Evolutionary conservation across 2,888 invertebrate genomes (phyloP).

Genomic region (Selenia dentaria): DNA sequence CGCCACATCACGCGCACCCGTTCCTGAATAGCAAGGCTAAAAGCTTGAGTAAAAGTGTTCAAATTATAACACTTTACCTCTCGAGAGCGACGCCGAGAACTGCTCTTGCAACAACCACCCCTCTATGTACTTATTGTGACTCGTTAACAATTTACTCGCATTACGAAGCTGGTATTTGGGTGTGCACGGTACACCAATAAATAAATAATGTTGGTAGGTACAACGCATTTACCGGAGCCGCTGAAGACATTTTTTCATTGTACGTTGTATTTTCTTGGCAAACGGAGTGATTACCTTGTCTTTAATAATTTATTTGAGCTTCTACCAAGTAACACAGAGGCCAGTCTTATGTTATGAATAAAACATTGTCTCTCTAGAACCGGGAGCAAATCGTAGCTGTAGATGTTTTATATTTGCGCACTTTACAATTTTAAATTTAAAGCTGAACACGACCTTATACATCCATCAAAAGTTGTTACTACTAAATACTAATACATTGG

Average conservation of each 20-base stretch:
- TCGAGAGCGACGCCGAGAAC: conserved; percentile 30
- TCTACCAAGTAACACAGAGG: conserved; percentile 71
- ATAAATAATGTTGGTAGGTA: conserved; percentile 54
- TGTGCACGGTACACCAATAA: conserved; percentile 41
- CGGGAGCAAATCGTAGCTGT: conserved; percentile 54
- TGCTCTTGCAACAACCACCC: conserved; percentile 33
- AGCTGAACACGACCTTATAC: too few relatives aligned
- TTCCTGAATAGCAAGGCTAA: too few relatives aligned
- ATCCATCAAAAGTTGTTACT: too few relatives aligned
- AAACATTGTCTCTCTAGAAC: conserved; percentile 65
- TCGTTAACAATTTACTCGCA: conserved; percentile 32
- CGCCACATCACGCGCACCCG: too few relatives aligned
- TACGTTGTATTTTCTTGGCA: conserved; percentile 58
- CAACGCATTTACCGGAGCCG: conserved; percentile 49
- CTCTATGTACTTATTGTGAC: conserved; percentile 21
- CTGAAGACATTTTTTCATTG: conserved; percentile 59
- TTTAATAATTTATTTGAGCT: conserved; percentile 74
- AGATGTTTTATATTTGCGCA: conserved; percentile 48
- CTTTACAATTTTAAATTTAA: conserved; percentile 28
- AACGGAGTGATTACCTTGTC: conserved; percentile 71
- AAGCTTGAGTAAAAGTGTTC: too few relatives aligned
- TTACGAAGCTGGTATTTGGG: conserved; percentile 37
- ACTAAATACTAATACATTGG: too few relatives aligned
- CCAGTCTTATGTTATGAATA: conserved; percentile 72
- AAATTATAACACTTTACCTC: conserved; percentile 46